Evolutionary conservation across 2,113 vertebrate species (phyloP).

Genomic region (Microtus richardsoni): DNA sequence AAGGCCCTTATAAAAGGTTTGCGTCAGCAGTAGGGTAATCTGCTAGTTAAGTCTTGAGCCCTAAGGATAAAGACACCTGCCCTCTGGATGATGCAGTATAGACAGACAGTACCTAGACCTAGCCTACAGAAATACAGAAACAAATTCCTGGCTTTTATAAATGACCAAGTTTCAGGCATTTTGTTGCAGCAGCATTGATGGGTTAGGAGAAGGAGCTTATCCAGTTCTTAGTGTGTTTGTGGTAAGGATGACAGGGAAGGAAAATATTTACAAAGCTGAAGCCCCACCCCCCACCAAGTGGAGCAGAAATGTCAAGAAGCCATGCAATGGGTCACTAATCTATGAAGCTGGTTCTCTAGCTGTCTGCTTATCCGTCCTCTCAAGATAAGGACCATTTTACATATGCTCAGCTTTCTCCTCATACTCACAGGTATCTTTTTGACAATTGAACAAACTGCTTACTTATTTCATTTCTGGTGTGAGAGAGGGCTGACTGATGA

Average conservation of each 20-base stretch:
- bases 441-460: neutral
- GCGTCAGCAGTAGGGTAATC: neutral
- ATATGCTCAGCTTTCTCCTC: neutral
- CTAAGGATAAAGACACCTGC: neutral
- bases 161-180: neutral
- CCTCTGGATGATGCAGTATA: neutral
- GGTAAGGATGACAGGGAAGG: neutral
- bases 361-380: neutral
- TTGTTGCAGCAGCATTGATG: neutral
- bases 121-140: neutral
- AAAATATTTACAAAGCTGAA: neutral
- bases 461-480: neutral
- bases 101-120: neutral
- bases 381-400: neutral
- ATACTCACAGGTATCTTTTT: neutral
- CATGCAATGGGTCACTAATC: neutral
- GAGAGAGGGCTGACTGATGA: neutral
- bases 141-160: neutral
- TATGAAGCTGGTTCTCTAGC: neutral
- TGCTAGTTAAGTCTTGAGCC: neutral
- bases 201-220: neutral
- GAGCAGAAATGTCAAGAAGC: neutral
- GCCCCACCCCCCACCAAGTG: neutral
- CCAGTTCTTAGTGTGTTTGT: neutral
- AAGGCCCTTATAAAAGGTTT: neutral